These are phyloP conservation scores for Trichosurus vulpecula DNA, from an alignment of 2,797 vertebrate genomes.

Conservation along the genomic window DNA sequence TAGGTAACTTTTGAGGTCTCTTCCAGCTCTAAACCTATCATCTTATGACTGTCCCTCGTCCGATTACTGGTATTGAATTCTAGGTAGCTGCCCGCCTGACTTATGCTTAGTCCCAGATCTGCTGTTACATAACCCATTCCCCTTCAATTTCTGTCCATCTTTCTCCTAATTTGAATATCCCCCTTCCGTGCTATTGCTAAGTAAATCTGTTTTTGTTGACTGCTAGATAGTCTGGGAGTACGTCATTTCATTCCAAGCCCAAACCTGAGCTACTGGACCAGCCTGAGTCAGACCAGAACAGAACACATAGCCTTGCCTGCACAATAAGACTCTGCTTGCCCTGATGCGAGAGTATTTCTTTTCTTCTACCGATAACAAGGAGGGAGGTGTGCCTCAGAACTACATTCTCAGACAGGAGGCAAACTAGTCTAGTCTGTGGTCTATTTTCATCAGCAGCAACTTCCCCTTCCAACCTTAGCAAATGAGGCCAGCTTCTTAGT, in stretches of 20 bases:
- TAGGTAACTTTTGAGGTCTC: background rate
- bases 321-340: background rate
- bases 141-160: background rate
- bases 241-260: background rate
- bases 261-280: background rate
- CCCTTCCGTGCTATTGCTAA: background rate
- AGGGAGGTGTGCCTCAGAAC: background rate
- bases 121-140: background rate
- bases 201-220: background rate
- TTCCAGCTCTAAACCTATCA: background rate
- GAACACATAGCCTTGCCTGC: background rate
- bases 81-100: background rate
- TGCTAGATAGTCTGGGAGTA: background rate
- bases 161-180: background rate
- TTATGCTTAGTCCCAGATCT: background rate
- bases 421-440: constrained; percentile 1
- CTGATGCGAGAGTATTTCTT: background rate
- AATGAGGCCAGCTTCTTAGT: background rate
- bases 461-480: background rate
- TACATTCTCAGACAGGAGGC: background rate
- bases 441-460: background rate
- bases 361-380: background rate
- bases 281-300: background rate
- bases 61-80: background rate
- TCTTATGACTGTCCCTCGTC: background rate